Conservation (phyloP, 2,888 invertebrate species). For the Drosophila neoperkinsi region DNA sequence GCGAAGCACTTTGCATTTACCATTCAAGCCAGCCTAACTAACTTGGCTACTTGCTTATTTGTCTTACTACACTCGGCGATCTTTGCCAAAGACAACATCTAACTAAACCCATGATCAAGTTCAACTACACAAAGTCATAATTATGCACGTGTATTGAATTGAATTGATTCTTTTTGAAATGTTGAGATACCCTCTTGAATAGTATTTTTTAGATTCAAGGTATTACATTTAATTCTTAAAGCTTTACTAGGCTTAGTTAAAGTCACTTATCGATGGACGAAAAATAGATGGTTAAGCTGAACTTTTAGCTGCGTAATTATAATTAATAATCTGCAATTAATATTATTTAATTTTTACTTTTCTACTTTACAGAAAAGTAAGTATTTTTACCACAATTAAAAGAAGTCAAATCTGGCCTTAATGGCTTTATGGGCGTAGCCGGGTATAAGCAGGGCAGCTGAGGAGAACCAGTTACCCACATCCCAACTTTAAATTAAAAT, state of each 20-base stretch:
- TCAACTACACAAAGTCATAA: neutral
- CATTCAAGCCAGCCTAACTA: constrained; percentile 34
- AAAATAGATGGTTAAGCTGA: too few species aligned
- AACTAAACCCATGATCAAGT: constrained; percentile 26
- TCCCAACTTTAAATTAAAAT: too few species aligned
- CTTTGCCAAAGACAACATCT: constrained; percentile 11
- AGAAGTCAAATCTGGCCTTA: too few species aligned
- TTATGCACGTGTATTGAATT: neutral
- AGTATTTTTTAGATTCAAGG: neutral
- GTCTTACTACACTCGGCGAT: constrained; percentile 26
- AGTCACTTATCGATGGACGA: too few species aligned
- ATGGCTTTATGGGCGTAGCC: too few species aligned
- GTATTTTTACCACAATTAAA: too few species aligned
- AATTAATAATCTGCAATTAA: too few species aligned
- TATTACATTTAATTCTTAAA: neutral
- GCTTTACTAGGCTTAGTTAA: neutral
- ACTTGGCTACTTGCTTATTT: constrained; percentile 46
- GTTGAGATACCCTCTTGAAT: neutral
- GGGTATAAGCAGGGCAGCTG: too few species aligned
- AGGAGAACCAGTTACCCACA: too few species aligned
- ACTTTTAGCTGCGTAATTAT: too few species aligned
- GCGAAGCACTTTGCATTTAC: constrained; percentile 30
- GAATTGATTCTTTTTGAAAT: neutral
- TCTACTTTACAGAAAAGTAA: too few species aligned
- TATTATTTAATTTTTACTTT: too few species aligned